These are phyloP conservation scores for Dermolepida albohirtum DNA, from an alignment of 2,888 invertebrate species.

Conservation along the genomic window DNA sequence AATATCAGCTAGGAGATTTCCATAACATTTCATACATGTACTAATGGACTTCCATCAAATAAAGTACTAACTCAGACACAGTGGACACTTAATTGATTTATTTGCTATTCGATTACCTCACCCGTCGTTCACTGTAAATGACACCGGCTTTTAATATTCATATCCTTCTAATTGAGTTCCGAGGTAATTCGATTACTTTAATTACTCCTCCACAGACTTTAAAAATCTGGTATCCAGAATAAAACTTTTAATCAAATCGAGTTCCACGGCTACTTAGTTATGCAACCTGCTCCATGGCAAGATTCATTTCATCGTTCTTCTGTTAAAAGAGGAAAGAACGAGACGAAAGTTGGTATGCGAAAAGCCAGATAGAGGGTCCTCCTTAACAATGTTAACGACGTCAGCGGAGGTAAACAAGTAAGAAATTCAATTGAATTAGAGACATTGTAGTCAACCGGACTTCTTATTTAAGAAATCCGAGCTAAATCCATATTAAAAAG, in stretches of 20 bases:
- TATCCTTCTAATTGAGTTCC: conserved; percentile 61
- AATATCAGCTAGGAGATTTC: background rate
- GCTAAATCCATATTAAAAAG: conserved; percentile 46
- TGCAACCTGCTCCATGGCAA: conserved; percentile 24
- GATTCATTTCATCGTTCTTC: conserved; percentile 17
- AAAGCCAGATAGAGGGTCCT: conserved; percentile 49
- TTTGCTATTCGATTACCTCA: conserved; percentile 35
- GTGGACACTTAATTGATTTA: conserved; percentile 34
- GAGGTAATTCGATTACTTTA: conserved; percentile 61
- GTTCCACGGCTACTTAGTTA: conserved; percentile 23
- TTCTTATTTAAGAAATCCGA: conserved; percentile 37
- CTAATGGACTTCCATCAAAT: background rate
- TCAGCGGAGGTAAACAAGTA: conserved; percentile 58
- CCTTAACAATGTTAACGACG: conserved; percentile 57
- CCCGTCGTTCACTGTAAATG: conserved; percentile 45
- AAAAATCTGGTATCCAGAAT: conserved; percentile 59
- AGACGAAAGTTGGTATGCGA: conserved; percentile 12
- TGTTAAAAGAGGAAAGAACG: conserved; percentile 15
- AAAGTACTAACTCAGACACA: conserved; percentile 1
- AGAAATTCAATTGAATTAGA: conserved; percentile 54
- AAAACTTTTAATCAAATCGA: conserved; percentile 62
- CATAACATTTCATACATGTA: conserved; percentile 4
- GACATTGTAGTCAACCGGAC: conserved; percentile 31
- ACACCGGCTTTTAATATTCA: conserved; percentile 61
- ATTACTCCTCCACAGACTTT: conserved; percentile 58